Percentiles rank a stretch among this genome's conserved stretches.
These are phyloP conservation scores for Phorcus lineatus DNA, from an alignment of 2,888 invertebrate species.

Conservation along the genomic window DNA sequence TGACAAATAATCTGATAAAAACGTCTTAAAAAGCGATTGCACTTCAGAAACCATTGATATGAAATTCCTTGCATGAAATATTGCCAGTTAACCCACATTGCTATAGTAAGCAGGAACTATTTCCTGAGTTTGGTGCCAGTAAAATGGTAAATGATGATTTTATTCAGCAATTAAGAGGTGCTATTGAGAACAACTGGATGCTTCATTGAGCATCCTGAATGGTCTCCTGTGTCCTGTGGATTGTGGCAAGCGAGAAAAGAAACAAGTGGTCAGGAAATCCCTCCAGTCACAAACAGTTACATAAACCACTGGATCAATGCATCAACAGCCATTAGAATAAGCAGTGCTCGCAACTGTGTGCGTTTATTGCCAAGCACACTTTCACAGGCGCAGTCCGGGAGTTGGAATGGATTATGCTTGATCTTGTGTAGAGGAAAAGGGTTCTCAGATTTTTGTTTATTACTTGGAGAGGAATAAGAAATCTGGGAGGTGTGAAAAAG, in stretches of 20 bases:
- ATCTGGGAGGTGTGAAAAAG: slow-evolving; percentile 2
- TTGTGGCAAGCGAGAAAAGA: not conserved
- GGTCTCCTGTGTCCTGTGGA: not conserved
- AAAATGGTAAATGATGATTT: not conserved
- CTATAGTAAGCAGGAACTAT: not conserved
- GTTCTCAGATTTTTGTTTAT: not conserved
- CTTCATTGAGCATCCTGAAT: not conserved
- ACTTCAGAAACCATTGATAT: too few relatives aligned
- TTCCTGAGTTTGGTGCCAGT: slow-evolving; percentile 5
- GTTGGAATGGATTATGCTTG: not conserved
- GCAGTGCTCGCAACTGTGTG: not conserved
- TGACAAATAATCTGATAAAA: too few relatives aligned
- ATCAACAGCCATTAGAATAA: not conserved
- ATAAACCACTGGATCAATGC: not conserved
- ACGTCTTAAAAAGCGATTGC: too few relatives aligned
- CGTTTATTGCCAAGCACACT: not conserved
- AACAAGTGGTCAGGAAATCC: not conserved
- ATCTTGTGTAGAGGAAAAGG: not conserved
- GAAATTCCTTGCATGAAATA: too few relatives aligned
- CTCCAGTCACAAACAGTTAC: not conserved
- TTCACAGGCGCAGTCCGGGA: not conserved
- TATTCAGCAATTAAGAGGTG: not conserved
- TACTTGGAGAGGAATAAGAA: not conserved
- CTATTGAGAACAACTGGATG: not conserved
- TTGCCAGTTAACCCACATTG: too few relatives aligned